A percentile compares a stretch with the other conserved stretches of the same genome.
phyloP scores from a whole-genome alignment of 35 echinoderm and acorn worm genomes.

The Antedon bifida region DNA sequence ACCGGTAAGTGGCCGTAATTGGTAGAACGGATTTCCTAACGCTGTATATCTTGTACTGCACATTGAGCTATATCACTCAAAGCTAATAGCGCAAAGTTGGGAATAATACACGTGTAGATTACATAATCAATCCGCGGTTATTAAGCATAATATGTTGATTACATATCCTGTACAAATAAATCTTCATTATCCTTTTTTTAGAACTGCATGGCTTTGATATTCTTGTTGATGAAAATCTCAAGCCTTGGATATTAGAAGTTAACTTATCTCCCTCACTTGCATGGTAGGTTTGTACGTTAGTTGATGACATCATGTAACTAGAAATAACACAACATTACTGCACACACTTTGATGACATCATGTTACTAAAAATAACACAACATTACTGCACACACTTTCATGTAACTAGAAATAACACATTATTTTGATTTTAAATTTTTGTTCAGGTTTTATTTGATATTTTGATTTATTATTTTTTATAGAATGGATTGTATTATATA shows the following conservation, averaged over 20 bases:
- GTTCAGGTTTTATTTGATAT: too few relatives aligned
- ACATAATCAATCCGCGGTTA: neutral
- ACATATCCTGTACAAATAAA: neutral
- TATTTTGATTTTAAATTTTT: too few relatives aligned
- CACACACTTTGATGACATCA: neutral
- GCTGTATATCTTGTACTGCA: too few relatives aligned
- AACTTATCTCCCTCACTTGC: slow-evolving; percentile 96
- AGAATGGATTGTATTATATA: too few relatives aligned
- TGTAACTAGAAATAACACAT: neutral
- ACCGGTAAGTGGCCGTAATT: too few relatives aligned
- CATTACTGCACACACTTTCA: too few relatives aligned
- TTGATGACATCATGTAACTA: neutral
- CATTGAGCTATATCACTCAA: too few relatives aligned
- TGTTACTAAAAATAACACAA: neutral
- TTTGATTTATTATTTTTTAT: too few relatives aligned
- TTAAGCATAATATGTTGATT: neutral
- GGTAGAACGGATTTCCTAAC: too few relatives aligned
- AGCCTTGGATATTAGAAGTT: slow-evolving; percentile 94
- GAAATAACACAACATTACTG: too few relatives aligned
- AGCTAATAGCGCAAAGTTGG: too few relatives aligned
- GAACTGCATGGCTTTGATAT: slow-evolving; percentile 99
- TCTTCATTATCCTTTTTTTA: slow-evolving; percentile 26
- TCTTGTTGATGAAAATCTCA: slow-evolving; percentile 90
- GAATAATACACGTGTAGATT: too few relatives aligned
- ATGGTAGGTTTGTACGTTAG: slow-evolving; percentile 38